Percentiles rank a stretch among this genome's conserved stretches.
These are phyloP conservation scores for Odontamblyopus lacepedii DNA, from an alignment of 2,797 vertebrate species.

Conservation along the genomic window DNA sequence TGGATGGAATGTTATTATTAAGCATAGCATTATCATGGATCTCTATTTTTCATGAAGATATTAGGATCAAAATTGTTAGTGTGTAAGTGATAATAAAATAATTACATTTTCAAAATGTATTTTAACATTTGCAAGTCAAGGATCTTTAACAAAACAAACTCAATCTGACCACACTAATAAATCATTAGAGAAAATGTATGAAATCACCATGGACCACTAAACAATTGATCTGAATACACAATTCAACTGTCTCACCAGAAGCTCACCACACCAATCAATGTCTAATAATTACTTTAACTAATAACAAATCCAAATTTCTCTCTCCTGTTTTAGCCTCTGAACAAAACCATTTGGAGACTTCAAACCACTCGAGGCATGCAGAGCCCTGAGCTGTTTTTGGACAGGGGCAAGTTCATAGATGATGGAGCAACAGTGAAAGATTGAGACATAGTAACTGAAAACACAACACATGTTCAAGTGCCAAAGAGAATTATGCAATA, in stretches of 20 bases:
- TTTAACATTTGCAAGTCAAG: too few relatives aligned
- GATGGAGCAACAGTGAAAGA: constrained; percentile 27
- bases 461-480: constrained; percentile 24
- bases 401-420: constrained; percentile 52
- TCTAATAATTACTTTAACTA: not conserved
- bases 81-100: not conserved
- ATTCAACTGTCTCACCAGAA: not conserved
- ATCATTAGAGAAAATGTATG: constrained; percentile 23
- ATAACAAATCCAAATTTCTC: not conserved
- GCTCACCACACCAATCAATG: not conserved
- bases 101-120: too few relatives aligned
- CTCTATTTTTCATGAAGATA: too few relatives aligned
- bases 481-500: not conserved
- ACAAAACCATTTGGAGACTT: constrained; percentile 48
- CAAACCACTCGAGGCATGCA: constrained; percentile 49
- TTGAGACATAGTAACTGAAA: constrained; percentile 43
- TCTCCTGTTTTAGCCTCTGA: constrained; percentile 31
- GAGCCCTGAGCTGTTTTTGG: constrained; percentile 52
- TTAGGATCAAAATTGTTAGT: not conserved
- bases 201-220: constrained; percentile 1
- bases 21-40: too few relatives aligned
- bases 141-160: not conserved
- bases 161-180: constrained; percentile 3
- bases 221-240: not conserved
- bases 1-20: too few relatives aligned